phyloP scores from a whole-genome alignment of 1,140 invertebrate genomes.

The Mya arenaria region DNA sequence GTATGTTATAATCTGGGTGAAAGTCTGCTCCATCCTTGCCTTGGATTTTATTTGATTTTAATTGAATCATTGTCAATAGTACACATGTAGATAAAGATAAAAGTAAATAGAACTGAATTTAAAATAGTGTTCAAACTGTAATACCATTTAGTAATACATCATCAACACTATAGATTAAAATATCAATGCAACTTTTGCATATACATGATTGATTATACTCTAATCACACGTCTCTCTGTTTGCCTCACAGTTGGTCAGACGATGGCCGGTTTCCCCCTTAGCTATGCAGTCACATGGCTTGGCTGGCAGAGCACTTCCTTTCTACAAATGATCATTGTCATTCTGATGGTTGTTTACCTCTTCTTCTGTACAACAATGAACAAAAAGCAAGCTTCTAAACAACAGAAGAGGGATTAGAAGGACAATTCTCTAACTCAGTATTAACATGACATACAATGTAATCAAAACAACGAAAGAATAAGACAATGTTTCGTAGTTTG shows the following conservation, averaged over 20 bases:
- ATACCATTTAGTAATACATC: background rate
- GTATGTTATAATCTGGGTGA: background rate
- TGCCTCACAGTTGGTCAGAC: conserved; percentile 40
- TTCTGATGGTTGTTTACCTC: conserved; percentile 15
- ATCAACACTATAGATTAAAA: background rate
- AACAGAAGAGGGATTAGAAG: background rate
- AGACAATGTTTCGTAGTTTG: no score
- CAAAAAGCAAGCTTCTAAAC: background rate
- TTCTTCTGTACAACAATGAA: conserved; percentile 18
- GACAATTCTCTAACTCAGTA: no score
- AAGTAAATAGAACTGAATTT: background rate
- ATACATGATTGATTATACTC: background rate
- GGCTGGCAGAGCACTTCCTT: conserved; percentile 27
- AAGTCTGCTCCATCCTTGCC: background rate
- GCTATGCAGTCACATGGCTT: conserved; percentile 15
- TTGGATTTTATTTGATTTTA: background rate
- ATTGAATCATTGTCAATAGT: background rate
- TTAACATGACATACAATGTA: no score
- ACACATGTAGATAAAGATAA: background rate
- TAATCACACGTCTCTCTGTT: background rate
- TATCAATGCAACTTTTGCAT: background rate
- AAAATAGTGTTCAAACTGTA: background rate
- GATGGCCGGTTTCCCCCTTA: conserved; percentile 18
- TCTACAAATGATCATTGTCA: conserved; percentile 23
- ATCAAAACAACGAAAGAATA: no score